Evolutionary conservation across 2,113 vertebrate genomes (phyloP).

Genomic region (Mesitornis unicolor): DNA sequence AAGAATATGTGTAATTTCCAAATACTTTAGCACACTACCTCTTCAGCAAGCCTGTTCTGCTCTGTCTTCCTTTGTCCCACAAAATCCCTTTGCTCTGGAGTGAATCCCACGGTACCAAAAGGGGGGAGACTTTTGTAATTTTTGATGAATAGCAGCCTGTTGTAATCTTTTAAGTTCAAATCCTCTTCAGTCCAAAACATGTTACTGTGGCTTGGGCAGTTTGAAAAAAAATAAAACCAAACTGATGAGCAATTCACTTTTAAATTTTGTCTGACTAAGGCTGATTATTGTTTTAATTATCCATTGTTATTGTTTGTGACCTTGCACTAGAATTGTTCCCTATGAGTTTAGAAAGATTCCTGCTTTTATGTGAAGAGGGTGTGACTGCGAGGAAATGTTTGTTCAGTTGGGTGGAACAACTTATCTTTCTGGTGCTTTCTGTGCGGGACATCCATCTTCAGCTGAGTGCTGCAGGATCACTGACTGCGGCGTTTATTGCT

Average conservation of each 20-base stretch:
- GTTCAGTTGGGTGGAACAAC: constrained; percentile 12
- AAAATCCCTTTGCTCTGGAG: not conserved
- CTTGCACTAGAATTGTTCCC: constrained; percentile 3
- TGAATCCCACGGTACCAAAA: not conserved
- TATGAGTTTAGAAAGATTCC: constrained; percentile 15
- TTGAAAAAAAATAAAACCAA: not conserved
- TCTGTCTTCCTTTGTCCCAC: not conserved
- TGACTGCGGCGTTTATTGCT: not conserved
- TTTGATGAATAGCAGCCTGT: not conserved
- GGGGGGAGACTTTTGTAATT: not conserved
- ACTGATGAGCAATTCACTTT: not conserved
- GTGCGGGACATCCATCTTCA: not conserved
- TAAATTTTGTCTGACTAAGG: constrained; percentile 26
- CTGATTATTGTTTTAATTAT: constrained; percentile 45
- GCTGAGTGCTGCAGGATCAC: not conserved
- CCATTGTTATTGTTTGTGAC: constrained; percentile 29
- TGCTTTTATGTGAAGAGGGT: constrained; percentile 34
- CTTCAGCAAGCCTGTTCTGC: not conserved
- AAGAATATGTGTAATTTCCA: not conserved
- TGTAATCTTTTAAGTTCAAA: not conserved
- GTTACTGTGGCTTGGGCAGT: not conserved
- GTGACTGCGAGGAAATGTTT: constrained; percentile 34
- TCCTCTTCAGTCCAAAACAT: not conserved
- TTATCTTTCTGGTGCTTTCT: not conserved
- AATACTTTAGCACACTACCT: not conserved